Conservation (phyloP, 2,888 invertebrate genomes). For the Parnassius mnemosyne region DNA sequence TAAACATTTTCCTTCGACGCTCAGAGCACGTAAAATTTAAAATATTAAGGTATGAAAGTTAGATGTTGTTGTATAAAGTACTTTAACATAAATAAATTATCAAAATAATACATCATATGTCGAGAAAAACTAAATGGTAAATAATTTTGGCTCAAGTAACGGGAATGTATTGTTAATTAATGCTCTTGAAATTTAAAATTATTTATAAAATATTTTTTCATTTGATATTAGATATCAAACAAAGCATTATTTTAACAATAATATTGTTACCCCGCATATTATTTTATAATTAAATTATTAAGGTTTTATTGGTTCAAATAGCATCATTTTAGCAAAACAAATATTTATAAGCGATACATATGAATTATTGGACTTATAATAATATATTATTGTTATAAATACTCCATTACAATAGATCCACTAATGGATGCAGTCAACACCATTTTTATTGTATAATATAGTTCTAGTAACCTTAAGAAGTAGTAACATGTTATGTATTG, state of each 20-base stretch:
- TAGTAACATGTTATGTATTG: slow-evolving; percentile 12
- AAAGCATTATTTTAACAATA: too few relatives aligned
- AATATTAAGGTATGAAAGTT: slow-evolving; percentile 2
- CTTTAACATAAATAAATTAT: slow-evolving; percentile 9
- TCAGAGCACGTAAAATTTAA: slow-evolving; percentile 17
- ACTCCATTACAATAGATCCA: slow-evolving; percentile 12
- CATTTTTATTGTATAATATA: slow-evolving; percentile 16
- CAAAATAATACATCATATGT: slow-evolving; percentile 1
- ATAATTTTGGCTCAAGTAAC: slow-evolving; percentile 13
- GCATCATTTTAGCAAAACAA: slow-evolving; percentile 20
- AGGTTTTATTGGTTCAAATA: slow-evolving; percentile 1
- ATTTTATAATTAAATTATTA: too few relatives aligned
- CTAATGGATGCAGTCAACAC: slow-evolving; percentile 13
- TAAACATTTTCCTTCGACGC: slow-evolving; percentile 11
- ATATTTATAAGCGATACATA: slow-evolving; percentile 12
- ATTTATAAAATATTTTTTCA: too few relatives aligned
- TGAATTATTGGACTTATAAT: slow-evolving; percentile 18
- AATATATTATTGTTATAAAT: slow-evolving; percentile 8
- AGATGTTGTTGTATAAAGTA: slow-evolving; percentile 10
- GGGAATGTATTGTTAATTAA: slow-evolving; percentile 7
- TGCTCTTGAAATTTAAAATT: too few relatives aligned
- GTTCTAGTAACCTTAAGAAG: slow-evolving; percentile 13
- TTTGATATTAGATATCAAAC: too few relatives aligned
- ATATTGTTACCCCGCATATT: too few relatives aligned
- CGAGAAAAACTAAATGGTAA: slow-evolving; percentile 18